Evolutionary conservation across 92 coral and sea anemone species (phyloP).

Genomic region (Phenganax stokvisi): DNA sequence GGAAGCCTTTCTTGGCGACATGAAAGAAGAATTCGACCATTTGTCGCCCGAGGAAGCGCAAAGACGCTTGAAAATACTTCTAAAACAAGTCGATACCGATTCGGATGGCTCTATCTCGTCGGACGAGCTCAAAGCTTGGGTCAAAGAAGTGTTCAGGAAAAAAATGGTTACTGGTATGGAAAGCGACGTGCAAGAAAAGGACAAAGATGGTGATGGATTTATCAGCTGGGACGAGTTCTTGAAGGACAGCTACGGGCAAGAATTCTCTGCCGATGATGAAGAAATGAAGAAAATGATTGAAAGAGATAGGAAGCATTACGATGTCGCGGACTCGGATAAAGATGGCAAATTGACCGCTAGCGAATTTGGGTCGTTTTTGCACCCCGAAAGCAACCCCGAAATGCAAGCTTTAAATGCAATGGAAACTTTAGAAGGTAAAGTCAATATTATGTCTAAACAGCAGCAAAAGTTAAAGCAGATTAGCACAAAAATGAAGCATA

Average conservation of each 20-base stretch:
- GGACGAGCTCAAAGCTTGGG: conserved; percentile 87
- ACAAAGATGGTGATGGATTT: conserved; percentile 61
- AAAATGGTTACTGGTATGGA: conserved; percentile 67
- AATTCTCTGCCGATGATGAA: conserved; percentile 49
- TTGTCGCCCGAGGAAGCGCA: conserved; percentile 87
- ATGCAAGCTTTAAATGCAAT: conserved; percentile 82
- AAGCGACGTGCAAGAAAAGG: conserved; percentile 71
- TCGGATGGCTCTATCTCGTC: conserved; percentile 66
- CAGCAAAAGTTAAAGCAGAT: not conserved
- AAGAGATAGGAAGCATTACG: conserved; percentile 73
- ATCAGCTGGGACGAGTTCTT: conserved; percentile 79
- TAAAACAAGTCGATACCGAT: conserved; percentile 69
- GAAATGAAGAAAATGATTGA: conserved; percentile 65
- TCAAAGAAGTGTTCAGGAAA: conserved; percentile 65
- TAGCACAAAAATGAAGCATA: too few relatives aligned
- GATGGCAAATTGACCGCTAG: conserved; percentile 60
- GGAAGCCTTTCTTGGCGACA: conserved; percentile 89
- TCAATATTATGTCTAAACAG: not conserved
- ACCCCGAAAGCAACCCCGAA: conserved; percentile 86
- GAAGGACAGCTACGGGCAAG: conserved; percentile 68
- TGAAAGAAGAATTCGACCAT: conserved; percentile 87
- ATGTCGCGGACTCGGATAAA: conserved; percentile 76
- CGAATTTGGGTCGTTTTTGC: conserved; percentile 69
- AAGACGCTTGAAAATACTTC: conserved; percentile 58
- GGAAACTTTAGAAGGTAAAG: conserved; percentile 92